Percentiles rank a stretch among this genome's conserved stretches.
These are phyloP conservation scores for Valencia hispanica DNA, from an alignment of 2,797 vertebrate genomes.

Conservation along the genomic window DNA sequence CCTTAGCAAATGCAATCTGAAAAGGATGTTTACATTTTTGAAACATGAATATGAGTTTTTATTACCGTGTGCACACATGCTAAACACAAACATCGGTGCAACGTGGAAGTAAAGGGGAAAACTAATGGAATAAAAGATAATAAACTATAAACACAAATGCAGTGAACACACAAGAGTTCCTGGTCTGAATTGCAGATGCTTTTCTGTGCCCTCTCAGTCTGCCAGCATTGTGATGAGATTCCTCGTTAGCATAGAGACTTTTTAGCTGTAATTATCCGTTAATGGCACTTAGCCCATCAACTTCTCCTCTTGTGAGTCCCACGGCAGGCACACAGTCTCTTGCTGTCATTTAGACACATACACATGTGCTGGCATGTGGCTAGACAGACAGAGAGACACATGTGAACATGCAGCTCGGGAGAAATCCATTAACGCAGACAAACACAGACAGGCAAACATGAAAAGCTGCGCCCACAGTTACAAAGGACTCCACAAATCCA, in stretches of 20 bases:
- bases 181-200: constrained; percentile 72
- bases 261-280: constrained; percentile 73
- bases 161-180: constrained; percentile 11
- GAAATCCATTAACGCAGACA: constrained; percentile 40
- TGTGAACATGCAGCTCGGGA: constrained; percentile 32
- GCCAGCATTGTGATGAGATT: constrained; percentile 52
- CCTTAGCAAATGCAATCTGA: constrained; percentile 9
- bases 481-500: constrained; percentile 18
- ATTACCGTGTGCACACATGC: constrained; percentile 21
- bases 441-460: constrained; percentile 33
- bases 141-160: constrained; percentile 21
- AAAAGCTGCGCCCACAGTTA: constrained; percentile 13
- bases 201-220: constrained; percentile 46
- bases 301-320: constrained; percentile 57
- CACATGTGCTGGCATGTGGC: constrained; percentile 6
- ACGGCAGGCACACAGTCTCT: constrained; percentile 22
- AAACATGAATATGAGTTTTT: constrained; percentile 18
- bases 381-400: constrained; percentile 17
- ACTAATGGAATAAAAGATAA: constrained; percentile 8
- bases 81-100: constrained; percentile 6
- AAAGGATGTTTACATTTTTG: constrained; percentile 21
- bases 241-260: constrained; percentile 67
- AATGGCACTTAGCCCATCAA: constrained; percentile 73
- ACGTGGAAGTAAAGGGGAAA: not conserved
- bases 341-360: not conserved